phyloP scores from a whole-genome alignment of 2,113 vertebrate genomes.

The Sinocyclocheilus maitianheensis region DNA sequence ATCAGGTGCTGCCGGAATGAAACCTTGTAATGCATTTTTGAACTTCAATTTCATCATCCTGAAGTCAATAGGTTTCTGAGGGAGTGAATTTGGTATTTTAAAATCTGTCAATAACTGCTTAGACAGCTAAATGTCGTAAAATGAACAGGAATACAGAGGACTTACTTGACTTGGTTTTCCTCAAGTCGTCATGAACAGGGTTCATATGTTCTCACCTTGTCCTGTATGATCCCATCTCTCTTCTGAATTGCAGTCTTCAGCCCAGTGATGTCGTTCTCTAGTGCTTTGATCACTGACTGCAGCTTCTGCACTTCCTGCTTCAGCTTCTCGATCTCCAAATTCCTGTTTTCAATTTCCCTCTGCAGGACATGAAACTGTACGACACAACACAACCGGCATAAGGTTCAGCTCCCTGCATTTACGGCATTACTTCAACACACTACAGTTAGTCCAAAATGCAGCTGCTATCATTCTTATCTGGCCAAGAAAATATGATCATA shows the following conservation, averaged over 20 bases:
- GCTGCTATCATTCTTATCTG: neutral
- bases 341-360: conserved; percentile 81
- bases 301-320: conserved; percentile 83
- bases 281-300: conserved; percentile 80
- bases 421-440: neutral
- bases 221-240: conserved; percentile 81
- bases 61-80: neutral
- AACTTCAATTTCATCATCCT: no score
- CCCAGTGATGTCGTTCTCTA: conserved; percentile 82
- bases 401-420: neutral
- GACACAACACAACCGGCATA: neutral
- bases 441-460: neutral
- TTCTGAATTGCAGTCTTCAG: conserved; percentile 86
- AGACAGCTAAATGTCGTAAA: neutral
- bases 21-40: no score
- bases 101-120: neutral
- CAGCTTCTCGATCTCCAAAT: conserved; percentile 75
- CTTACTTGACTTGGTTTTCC: neutral
- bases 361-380: conserved; percentile 83
- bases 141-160: neutral
- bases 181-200: neutral
- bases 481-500: neutral
- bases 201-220: conserved; percentile 78
- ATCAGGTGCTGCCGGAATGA: no score
- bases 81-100: neutral